Conservation (phyloP, 53 echinoderm and acorn worm genomes). For the Zoroaster sp. region DNA sequence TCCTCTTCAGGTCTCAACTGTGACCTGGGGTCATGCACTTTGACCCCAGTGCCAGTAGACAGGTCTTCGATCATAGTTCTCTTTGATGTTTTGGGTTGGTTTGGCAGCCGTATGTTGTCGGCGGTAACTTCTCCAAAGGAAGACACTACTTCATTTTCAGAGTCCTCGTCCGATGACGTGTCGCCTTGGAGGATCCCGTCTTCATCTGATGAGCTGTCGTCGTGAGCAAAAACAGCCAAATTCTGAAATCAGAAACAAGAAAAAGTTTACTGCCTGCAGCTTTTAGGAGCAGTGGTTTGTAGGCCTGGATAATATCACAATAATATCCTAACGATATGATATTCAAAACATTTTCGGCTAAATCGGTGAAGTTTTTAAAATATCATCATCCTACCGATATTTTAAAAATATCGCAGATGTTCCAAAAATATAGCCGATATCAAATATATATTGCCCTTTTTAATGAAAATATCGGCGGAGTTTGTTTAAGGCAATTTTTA, state of each 20-base stretch:
- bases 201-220: slow-evolving; percentile 21
- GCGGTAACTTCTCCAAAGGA: slow-evolving; percentile 20
- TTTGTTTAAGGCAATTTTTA: too few relatives aligned
- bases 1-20: background rate
- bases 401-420: too few relatives aligned
- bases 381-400: too few relatives aligned
- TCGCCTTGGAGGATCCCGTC: background rate
- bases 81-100: background rate
- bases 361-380: too few relatives aligned
- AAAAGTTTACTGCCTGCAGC: too few relatives aligned
- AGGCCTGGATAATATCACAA: too few relatives aligned
- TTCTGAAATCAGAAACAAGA: slow-evolving; percentile 11
- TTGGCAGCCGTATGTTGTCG: slow-evolving; percentile 39
- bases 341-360: too few relatives aligned
- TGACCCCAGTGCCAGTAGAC: slow-evolving; percentile 14
- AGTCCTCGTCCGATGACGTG: background rate
- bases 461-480: too few relatives aligned
- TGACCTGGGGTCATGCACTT: slow-evolving; percentile 1
- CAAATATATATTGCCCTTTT: too few relatives aligned
- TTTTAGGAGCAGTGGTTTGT: too few relatives aligned
- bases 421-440: too few relatives aligned
- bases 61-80: slow-evolving; percentile 43
- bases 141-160: background rate
- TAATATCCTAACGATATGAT: too few relatives aligned
- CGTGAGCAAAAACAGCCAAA: slow-evolving; percentile 32